Evolutionary conservation across 2,888 invertebrate species (phyloP).

Genomic region (Drosophila testacea): DNA sequence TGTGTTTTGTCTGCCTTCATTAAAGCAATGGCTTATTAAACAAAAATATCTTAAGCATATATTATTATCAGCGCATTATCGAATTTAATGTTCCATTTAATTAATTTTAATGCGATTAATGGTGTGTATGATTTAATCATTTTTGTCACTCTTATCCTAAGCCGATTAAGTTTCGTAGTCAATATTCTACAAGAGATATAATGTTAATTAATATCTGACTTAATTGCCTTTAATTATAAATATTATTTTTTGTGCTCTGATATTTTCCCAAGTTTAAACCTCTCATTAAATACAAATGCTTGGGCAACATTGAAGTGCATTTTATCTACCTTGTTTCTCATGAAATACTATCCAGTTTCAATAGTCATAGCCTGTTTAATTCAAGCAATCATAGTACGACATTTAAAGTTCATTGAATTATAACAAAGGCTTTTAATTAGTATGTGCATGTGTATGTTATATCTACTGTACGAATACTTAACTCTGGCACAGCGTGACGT

Average conservation of each 20-base stretch:
- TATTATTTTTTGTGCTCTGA: background rate
- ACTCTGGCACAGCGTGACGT: slow-evolving; percentile 31
- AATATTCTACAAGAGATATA: background rate
- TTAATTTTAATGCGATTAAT: background rate
- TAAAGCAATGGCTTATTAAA: background rate
- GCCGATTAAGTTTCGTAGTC: background rate
- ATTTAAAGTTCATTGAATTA: slow-evolving; percentile 25
- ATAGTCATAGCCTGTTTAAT: background rate
- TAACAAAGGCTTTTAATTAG: background rate
- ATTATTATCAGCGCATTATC: background rate
- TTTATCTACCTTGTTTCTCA: slow-evolving; percentile 1
- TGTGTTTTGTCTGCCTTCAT: background rate
- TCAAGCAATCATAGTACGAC: background rate
- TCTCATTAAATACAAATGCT: too few relatives aligned
- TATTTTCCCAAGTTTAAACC: background rate
- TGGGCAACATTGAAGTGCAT: background rate
- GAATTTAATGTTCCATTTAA: background rate
- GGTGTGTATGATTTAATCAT: background rate
- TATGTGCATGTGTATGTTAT: background rate
- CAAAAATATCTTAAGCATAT: background rate
- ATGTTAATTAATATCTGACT: background rate
- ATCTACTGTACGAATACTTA: slow-evolving; percentile 19
- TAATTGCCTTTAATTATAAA: background rate
- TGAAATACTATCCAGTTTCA: background rate
- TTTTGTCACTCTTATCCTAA: background rate